These are phyloP conservation scores for Cyclophora albipunctata DNA, from an alignment of 2,888 invertebrate genomes.

Conservation along the genomic window DNA sequence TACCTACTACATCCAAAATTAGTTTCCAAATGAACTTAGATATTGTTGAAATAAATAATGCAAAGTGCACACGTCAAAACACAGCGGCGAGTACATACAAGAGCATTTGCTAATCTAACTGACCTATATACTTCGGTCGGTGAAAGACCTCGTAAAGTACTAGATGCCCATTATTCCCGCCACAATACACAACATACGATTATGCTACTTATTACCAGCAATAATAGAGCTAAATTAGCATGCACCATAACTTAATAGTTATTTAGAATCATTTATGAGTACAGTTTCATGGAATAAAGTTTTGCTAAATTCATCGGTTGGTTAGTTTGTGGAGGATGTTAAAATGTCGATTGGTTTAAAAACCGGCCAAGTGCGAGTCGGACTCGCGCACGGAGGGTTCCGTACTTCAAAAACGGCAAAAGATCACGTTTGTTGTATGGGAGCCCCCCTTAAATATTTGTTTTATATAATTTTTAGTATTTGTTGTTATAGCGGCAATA, in stretches of 20 bases:
- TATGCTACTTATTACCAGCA: constrained; percentile 38
- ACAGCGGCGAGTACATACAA: constrained; percentile 14
- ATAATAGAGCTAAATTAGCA: constrained; percentile 38
- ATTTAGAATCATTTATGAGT: constrained; percentile 24
- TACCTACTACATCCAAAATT: too few relatives aligned
- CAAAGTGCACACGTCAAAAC: constrained; percentile 2
- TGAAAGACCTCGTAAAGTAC: constrained; percentile 74
- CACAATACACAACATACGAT: constrained; percentile 54
- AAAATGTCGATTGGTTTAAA: too few relatives aligned
- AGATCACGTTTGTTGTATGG: too few relatives aligned
- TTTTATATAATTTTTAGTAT: too few relatives aligned
- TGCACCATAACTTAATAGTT: constrained; percentile 24
- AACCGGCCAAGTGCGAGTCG: too few relatives aligned
- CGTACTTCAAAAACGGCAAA: constrained; percentile 5
- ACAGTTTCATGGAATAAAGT: constrained; percentile 51
- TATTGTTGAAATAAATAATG: constrained; percentile 2
- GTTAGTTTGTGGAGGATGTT: too few relatives aligned
- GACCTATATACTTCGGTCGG: constrained; percentile 68
- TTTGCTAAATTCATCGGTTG: too few relatives aligned
- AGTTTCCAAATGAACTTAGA: too few relatives aligned
- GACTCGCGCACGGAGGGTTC: too few relatives aligned
- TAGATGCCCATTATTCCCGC: constrained; percentile 66
- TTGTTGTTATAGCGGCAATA: too few relatives aligned
- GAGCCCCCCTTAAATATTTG: too few relatives aligned
- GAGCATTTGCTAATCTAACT: constrained; percentile 70